phyloP scores from a whole-genome alignment of 2,888 invertebrate genomes.

The Andrena flavipes region DNA sequence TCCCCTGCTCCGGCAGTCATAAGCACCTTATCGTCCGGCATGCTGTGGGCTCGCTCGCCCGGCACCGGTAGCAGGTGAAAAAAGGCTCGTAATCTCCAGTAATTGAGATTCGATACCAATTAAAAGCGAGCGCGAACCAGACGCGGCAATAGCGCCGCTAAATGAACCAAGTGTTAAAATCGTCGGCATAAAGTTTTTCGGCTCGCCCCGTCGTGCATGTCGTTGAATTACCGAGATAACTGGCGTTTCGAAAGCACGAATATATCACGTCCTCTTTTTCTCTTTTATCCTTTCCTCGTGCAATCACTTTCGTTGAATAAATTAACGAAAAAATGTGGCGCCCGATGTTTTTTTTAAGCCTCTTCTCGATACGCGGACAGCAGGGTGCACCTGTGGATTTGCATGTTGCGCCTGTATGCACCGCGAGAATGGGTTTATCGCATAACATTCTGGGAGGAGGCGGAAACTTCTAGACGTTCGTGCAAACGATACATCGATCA shows the following conservation, averaged over 20 bases:
- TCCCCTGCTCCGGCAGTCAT: conserved; percentile 48
- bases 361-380: conserved; percentile 13
- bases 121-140: conserved; percentile 71
- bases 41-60: conserved; percentile 35
- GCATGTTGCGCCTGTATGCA: conserved; percentile 60
- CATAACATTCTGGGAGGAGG: too few species aligned
- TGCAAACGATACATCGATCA: too few species aligned
- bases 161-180: conserved; percentile 63
- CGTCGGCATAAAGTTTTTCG: conserved; percentile 28
- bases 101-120: conserved; percentile 81
- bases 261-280: not conserved
- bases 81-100: conserved; percentile 73
- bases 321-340: conserved; percentile 14
- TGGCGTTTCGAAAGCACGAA: not conserved
- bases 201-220: conserved; percentile 11
- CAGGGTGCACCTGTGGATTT: conserved; percentile 73
- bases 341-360: not conserved
- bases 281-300: not conserved
- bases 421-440: conserved; percentile 38
- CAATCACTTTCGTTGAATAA: conserved; percentile 26
- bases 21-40: conserved; percentile 64
- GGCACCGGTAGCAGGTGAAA: conserved; percentile 61
- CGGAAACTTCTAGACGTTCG: too few species aligned
- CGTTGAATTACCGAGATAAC: conserved; percentile 42
- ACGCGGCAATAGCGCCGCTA: conserved; percentile 47